Percentiles rank a stretch among this genome's conserved stretches.
These are phyloP conservation scores for Conchocele bisecta DNA, from an alignment of 2,888 invertebrate genomes.

Conservation along the genomic window DNA sequence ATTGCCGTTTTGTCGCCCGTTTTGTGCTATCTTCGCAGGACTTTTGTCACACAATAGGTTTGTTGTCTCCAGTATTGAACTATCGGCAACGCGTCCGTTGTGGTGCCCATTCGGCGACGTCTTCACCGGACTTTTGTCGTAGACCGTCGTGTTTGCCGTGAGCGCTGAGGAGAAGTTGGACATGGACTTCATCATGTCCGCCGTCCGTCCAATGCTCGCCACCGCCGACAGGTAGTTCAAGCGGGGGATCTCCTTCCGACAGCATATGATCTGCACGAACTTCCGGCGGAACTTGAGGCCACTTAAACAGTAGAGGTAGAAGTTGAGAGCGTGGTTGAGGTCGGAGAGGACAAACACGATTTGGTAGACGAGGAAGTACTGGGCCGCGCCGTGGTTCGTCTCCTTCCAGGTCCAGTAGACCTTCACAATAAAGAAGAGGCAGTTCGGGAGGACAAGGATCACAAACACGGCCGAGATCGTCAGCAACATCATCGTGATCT, in stretches of 20 bases:
- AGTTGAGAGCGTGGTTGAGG: constrained; percentile 72
- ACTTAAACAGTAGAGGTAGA: constrained; percentile 71
- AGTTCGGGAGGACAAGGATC: constrained; percentile 70
- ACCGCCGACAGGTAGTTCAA: constrained; percentile 6
- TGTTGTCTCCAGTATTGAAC: too few relatives aligned
- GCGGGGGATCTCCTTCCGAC: constrained; percentile 9
- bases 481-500: constrained; percentile 73
- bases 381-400: constrained; percentile 51
- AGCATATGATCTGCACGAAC: constrained; percentile 57
- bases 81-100: too few relatives aligned
- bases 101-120: too few relatives aligned
- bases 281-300: constrained; percentile 66
- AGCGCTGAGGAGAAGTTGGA: too few relatives aligned
- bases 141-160: too few relatives aligned
- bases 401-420: constrained; percentile 63
- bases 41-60: too few relatives aligned
- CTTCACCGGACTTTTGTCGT: too few relatives aligned
- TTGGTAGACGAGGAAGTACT: constrained; percentile 61
- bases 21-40: too few relatives aligned
- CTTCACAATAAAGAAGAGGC: constrained; percentile 67
- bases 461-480: constrained; percentile 70
- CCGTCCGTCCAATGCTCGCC: too few relatives aligned
- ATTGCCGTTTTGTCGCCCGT: too few relatives aligned
- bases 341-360: constrained; percentile 65
- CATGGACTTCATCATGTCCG: too few relatives aligned